Evolutionary conservation across 2,113 vertebrate genomes (phyloP), one percentile per base, ranked within the genome.

Genomic region (Pungitius pungitius): DNA sequence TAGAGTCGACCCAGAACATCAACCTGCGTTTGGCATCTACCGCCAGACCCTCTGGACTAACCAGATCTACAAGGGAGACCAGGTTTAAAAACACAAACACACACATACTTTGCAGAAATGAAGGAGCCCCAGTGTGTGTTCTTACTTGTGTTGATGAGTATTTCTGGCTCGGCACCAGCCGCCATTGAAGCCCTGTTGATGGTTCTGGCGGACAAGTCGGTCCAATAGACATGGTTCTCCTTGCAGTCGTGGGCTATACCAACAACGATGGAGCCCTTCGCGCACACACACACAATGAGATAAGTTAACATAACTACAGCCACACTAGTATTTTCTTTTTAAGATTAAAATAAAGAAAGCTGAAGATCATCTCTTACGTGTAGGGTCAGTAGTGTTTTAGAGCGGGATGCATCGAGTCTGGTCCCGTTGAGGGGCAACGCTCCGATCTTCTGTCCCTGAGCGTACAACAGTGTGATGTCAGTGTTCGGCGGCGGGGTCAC

Each of bases 1-100:
- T 94, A 0, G 97, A 99, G 90, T 99, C 98, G 0, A 98, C 98
- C 97, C 97, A 99, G 91, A 97, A 99, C 91, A 99, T 87, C 57
- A 86, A 91, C 82, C 96, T 88, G 0, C 94, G 95, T 8, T 94
- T 84, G 30, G 93, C 93, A 22, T 99, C 98, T 45, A 99, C 91
- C 0, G 96, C 94, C 62, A 99, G 90, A 39, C 97, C 98, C 87
- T 99, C 98, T 0, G 98, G 97, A 91, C 97, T 99, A 69, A 95
- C 92, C 24, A 99, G 93, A 33, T 95, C 97, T 99, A 85, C n/a
- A 12, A 6, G 15, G 43, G 52, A 68, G 33, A 35, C 33, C 51
- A 55, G 33, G 13, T 39, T 27, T 3, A 4, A 20, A 60, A 55
- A 73, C 13, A 27, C 18, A 27, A n/a, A 37, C 8, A 39, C 42